Percentiles rank a stretch among this genome's conserved stretches.
Evolutionary conservation across 2,113 vertebrate genomes (phyloP).

Genomic region (Sturnira hondurensis): DNA sequence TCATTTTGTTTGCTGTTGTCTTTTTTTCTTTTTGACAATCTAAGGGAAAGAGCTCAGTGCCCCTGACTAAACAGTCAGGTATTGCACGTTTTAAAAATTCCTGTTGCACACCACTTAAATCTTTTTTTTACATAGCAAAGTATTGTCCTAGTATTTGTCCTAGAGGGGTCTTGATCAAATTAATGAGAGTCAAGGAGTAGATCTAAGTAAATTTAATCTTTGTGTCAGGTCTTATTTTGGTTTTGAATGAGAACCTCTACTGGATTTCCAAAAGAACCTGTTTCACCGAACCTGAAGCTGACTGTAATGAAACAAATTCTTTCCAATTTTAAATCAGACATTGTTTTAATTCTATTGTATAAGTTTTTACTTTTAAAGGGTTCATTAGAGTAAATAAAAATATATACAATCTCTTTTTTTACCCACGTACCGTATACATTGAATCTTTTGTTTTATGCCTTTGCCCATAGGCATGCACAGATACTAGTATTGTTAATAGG

Average conservation of each 20-base stretch:
- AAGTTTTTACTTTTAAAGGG: neutral
- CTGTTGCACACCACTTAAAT: neutral
- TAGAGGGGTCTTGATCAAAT: neutral
- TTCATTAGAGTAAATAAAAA: neutral
- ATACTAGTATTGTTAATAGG: neutral
- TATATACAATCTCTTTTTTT: neutral
- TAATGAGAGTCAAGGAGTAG: neutral
- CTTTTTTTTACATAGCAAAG: neutral
- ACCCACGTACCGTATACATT: fast-evolving
- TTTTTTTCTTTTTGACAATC: neutral
- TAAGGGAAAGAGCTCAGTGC: neutral
- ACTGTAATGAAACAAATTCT: neutral
- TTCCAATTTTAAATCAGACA: neutral
- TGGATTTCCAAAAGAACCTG: neutral
- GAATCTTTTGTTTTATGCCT: neutral
- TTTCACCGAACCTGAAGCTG: neutral
- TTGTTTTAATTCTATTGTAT: neutral
- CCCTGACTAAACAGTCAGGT: neutral
- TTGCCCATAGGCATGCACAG: neutral
- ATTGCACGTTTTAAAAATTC: neutral
- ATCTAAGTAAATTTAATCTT: neutral
- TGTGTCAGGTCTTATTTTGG: neutral
- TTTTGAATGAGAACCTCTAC: neutral
- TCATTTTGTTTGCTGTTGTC: neutral
- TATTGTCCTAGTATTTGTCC: neutral